Conservation (phyloP, 2,113 vertebrate genomes). For the Recurvirostra avosetta region DNA sequence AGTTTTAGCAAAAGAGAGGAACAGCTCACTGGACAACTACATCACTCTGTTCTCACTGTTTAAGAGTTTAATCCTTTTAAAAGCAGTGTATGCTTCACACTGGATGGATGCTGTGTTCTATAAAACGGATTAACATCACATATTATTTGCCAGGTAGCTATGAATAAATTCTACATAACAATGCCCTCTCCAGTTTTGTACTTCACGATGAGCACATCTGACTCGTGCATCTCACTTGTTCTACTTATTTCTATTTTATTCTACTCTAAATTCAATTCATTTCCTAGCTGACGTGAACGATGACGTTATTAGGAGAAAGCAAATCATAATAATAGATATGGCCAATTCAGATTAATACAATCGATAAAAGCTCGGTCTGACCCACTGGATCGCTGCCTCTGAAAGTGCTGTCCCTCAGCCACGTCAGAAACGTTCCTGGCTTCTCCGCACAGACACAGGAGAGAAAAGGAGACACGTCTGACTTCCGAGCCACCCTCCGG, state of each 20-base stretch:
- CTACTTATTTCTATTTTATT: background rate
- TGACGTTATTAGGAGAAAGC: background rate
- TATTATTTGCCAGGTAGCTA: background rate
- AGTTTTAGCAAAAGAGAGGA: background rate
- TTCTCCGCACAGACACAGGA: no score
- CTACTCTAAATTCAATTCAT: background rate
- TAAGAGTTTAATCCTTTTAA: background rate
- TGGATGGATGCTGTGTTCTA: background rate
- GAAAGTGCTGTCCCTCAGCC: no score
- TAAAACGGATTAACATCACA: background rate
- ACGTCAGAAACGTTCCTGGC: no score
- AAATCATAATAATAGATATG: rapidly evolving
- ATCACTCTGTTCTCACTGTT: background rate
- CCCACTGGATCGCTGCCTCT: no score
- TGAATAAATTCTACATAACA: background rate
- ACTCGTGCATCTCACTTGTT: background rate
- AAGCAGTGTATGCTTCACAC: background rate
- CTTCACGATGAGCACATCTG: background rate
- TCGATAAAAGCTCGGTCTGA: background rate
- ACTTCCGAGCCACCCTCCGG: no score
- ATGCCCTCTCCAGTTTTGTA: background rate
- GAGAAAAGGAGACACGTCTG: no score
- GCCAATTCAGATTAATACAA: background rate
- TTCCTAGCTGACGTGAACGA: background rate
- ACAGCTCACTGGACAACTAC: background rate